Percentiles rank a stretch among this genome's conserved stretches.
These are phyloP conservation scores for Spondyliosoma cantharus DNA, from an alignment of 2,797 vertebrate species.

Conservation along the genomic window DNA sequence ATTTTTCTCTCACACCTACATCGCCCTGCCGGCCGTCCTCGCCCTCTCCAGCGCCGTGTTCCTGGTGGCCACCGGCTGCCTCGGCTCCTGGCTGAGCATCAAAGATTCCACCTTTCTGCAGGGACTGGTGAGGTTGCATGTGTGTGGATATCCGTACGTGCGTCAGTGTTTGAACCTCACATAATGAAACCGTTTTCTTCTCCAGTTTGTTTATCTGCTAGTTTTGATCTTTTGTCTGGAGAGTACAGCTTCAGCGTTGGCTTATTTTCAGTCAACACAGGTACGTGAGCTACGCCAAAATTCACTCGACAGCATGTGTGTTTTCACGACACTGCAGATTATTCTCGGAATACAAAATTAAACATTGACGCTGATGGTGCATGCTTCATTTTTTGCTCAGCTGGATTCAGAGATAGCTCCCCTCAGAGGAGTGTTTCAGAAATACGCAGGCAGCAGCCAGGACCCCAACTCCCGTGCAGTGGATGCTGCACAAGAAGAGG, in stretches of 20 bases:
- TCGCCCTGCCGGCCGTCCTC: slow-evolving; percentile 43
- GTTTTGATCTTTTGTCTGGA: slow-evolving; percentile 72
- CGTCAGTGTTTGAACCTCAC: not conserved
- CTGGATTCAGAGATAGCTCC: slow-evolving; percentile 67
- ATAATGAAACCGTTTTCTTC: slow-evolving; percentile 22
- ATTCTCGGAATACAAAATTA: not conserved
- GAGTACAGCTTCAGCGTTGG: slow-evolving; percentile 66
- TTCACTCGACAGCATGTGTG: not conserved
- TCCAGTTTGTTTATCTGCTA: slow-evolving; percentile 79
- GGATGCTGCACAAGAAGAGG: slow-evolving; percentile 72
- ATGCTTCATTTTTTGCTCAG: slow-evolving; percentile 50
- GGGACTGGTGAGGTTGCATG: slow-evolving; percentile 63
- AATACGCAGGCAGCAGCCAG: slow-evolving; percentile 71
- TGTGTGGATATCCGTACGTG: not conserved
- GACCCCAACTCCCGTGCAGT: slow-evolving; percentile 70
- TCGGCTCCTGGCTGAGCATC: slow-evolving; percentile 51
- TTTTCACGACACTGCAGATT: not conserved
- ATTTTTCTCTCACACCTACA: slow-evolving; percentile 50
- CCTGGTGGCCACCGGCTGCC: slow-evolving; percentile 31
- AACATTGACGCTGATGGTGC: not conserved
- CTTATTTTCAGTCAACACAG: slow-evolving; percentile 63
- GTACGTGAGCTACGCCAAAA: slow-evolving; percentile 36
- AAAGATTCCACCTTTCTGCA: slow-evolving; percentile 56
- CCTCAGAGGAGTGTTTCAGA: slow-evolving; percentile 71
- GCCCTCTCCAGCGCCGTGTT: slow-evolving; percentile 25